Percentiles rank a stretch among this genome's conserved stretches.
These are phyloP conservation scores for Drymodes brunneopygia DNA, from an alignment of 2,113 vertebrate species.

Conservation along the genomic window DNA sequence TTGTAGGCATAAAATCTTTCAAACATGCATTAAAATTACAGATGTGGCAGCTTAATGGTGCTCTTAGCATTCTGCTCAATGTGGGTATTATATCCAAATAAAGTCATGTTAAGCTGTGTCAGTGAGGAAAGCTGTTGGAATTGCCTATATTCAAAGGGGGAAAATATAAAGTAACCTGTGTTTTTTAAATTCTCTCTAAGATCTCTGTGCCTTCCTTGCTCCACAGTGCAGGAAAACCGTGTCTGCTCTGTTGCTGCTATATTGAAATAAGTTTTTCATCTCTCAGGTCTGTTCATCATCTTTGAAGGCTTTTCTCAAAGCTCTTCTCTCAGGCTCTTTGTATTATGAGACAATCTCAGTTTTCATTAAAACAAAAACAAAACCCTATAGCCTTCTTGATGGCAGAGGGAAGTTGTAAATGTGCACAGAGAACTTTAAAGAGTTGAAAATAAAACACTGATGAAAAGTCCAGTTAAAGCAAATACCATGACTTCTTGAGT, in stretches of 20 bases:
- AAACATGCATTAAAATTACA: background rate
- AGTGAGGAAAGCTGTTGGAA: background rate
- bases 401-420: background rate
- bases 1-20: background rate
- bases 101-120: background rate
- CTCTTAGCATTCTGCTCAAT: background rate
- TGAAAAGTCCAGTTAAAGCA: background rate
- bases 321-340: background rate
- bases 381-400: background rate
- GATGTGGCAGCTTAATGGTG: background rate
- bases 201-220: background rate
- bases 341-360: background rate
- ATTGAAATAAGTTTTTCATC: background rate
- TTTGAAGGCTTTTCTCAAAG: background rate
- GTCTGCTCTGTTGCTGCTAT: background rate
- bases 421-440: background rate
- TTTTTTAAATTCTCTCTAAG: background rate
- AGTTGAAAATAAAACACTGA: background rate
- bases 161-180: background rate
- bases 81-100: background rate
- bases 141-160: background rate
- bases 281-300: background rate
- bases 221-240: background rate
- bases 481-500: background rate
- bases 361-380: background rate